These are phyloP conservation scores for Eupristina koningsbergeri DNA, from an alignment of 1,140 invertebrate genomes.

Conservation along the genomic window DNA sequence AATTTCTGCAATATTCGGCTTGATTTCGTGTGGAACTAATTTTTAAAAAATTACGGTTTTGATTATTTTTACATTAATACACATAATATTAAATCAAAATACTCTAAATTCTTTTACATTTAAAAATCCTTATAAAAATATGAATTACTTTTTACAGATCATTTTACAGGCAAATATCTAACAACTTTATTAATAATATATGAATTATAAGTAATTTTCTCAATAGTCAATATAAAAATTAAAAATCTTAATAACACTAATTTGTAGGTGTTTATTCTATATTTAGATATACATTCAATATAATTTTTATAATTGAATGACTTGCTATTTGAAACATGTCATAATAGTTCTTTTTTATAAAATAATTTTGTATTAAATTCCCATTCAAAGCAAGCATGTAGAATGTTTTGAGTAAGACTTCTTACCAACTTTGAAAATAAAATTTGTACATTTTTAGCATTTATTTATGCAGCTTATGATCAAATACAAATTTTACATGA, in stretches of 20 bases:
- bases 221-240: slow-evolving; percentile 45
- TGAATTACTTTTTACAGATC: slow-evolving; percentile 42
- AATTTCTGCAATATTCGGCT: slow-evolving; percentile 39
- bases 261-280: slow-evolving; percentile 23
- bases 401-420: slow-evolving; percentile 43
- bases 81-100: slow-evolving; percentile 42
- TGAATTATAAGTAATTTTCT: slow-evolving; percentile 45
- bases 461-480: slow-evolving; percentile 12
- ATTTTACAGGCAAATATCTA: slow-evolving; percentile 33
- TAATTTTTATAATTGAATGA: slow-evolving; percentile 35
- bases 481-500: slow-evolving; percentile 34
- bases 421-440: slow-evolving; percentile 33
- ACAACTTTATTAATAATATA: slow-evolving; percentile 49
- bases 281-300: slow-evolving; percentile 30
- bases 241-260: slow-evolving; percentile 30
- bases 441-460: slow-evolving; percentile 48
- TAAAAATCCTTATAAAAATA: slow-evolving; percentile 38
- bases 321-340: slow-evolving; percentile 28
- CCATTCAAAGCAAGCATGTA: slow-evolving; percentile 15
- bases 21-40: slow-evolving; percentile 15
- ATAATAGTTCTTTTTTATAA: slow-evolving; percentile 30
- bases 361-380: slow-evolving; percentile 29
- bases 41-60: slow-evolving; percentile 24
- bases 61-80: slow-evolving; percentile 39
- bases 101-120: slow-evolving; percentile 14